Evolutionary conservation across 1,140 invertebrate genomes (phyloP), one percentile per base, ranked within the genome.

Genomic region (Drosophila gunungcola): DNA sequence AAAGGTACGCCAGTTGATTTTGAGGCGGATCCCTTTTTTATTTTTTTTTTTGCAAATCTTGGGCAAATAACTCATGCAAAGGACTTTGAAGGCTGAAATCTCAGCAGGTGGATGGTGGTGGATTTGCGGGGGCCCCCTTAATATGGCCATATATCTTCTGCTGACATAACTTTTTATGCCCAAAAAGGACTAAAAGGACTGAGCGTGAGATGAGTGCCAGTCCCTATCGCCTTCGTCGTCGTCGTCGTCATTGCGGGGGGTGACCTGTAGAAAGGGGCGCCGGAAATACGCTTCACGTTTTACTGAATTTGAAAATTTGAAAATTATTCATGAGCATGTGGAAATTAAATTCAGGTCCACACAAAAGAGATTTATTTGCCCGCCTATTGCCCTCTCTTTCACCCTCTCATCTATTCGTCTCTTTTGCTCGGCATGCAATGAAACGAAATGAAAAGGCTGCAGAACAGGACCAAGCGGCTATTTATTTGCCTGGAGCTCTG

Each of bases 301-400:
- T 80, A 89, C 77, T 89, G 80, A 80, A 80, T 89, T 88, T 80
- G 84, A 76, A 88, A 88, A 89, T 89, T 89, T 89, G 85, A 89
- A 89, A 89, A 89, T 89, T 89, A 90, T 89, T 89, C 84, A 89
- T 89, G 84, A 89, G 85, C 84, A 90, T 89, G 84, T 89, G 85
- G 84, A 89, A 89, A 89, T 89, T 89, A 84, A 89, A 89, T 90
- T 89, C 84, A 89, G 85, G 84, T 89, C 84, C 84, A 84, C 80
- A 89, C 77, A 89, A 90, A 88, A 74, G 84, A 89, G 84, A 89
- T 89, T 89, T 89, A 89, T 89, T 78, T 84, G 77, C 79, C 80
- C 65, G 69, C 68, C 64, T 55, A 64, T 56, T 61, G 51, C 27
- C 9, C 43, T 43, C 36, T 10, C 49, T 43, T 9, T 13, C 16